Evolutionary conservation across 2,797 vertebrate species (phyloP), one percentile per base, ranked within the genome.

Genomic region (Pygocentrus nattereri): DNA sequence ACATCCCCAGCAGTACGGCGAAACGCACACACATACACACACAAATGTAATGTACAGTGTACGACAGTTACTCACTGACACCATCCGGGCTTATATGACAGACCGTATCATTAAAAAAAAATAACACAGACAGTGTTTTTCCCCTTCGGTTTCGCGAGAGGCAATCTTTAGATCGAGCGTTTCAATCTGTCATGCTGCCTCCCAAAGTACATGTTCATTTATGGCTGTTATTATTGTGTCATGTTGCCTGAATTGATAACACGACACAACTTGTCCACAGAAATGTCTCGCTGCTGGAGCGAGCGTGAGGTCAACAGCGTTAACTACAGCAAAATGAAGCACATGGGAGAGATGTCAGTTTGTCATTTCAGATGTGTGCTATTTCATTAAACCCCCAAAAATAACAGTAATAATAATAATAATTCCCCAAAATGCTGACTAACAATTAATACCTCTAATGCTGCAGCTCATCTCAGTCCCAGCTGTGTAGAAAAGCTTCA

Each of bases 171-270:
- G 89, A 88, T 84, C 80, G 85, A 70, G 85, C 88, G 62, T 88
- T 93, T 92, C 90, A 90, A 93, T 94, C 92, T 93, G 90, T 90
- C 81, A 75, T 78, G 75, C 87, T 61, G 86, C 87, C 87, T 84
- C 87, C 82, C 86, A 85, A 86, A 91, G 86, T 85, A 89, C 88
- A 85, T 77, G 86, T 89, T 93, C 91, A 92, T 94, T 94, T 92
- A 89, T 88, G 89, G 91, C 86, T 77, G 91, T 93, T 94, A 93
- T 93, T 91, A 93, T 92, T 91, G 92, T 92, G 91, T 91, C 93
- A 88, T 90, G 91, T 92, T 30, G 83, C 85, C 90, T 90, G 88
- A 91, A 92, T 91, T 93, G 93, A 92, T 93, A 91, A 95, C 93
- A 92, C 93, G 93, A 93, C 85, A 85, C 77, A 87, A 90, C 91